Percentiles rank a stretch among this genome's conserved stretches.
Evolutionary conservation across 1,140 invertebrate genomes (phyloP).

Genomic region (Cherax destructor): DNA sequence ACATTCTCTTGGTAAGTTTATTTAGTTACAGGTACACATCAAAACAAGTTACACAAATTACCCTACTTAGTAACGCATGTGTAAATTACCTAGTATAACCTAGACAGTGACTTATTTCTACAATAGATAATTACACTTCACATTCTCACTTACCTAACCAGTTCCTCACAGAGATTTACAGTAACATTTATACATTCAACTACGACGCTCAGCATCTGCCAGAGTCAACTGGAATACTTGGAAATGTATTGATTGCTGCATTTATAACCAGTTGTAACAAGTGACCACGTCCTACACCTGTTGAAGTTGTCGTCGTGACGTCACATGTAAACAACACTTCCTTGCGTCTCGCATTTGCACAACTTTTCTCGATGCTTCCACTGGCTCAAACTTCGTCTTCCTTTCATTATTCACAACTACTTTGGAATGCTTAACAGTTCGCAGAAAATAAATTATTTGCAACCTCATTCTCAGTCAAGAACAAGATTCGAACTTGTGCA

Average conservation of each 20-base stretch:
- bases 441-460: no score
- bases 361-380: not conserved
- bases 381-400: not conserved
- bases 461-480: no score
- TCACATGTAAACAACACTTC: slow-evolving; percentile 27
- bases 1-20: no score
- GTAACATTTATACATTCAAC: not conserved
- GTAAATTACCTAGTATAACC: no score
- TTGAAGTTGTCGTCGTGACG: slow-evolving; percentile 22
- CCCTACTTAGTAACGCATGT: no score
- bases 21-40: no score
- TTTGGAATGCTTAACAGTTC: no score
- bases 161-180: not conserved
- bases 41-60: no score
- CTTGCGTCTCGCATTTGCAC: not conserved
- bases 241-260: not conserved
- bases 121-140: not conserved
- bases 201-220: not conserved
- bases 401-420: not conserved
- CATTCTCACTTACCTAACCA: no score
- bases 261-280: not conserved
- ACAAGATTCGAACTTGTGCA: no score
- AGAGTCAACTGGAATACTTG: not conserved
- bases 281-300: slow-evolving; percentile 33
- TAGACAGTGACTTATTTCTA: not conserved